Evolutionary conservation across 2,797 vertebrate species (phyloP).

Genomic region (Pipistrellus nathusii): DNA sequence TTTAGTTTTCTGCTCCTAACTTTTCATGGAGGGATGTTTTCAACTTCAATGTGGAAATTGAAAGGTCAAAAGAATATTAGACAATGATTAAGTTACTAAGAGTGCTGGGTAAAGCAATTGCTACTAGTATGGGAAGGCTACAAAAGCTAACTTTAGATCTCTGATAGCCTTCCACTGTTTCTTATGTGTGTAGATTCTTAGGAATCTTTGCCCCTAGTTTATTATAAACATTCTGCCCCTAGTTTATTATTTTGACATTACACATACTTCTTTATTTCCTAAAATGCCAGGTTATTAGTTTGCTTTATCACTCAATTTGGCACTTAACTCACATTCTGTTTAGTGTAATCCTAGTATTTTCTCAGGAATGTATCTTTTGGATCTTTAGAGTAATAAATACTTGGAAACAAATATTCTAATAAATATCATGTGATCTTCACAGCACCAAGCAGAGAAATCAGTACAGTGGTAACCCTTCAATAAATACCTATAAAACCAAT

Average conservation of each 20-base stretch:
- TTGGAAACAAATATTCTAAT: background rate
- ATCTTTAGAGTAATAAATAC: background rate
- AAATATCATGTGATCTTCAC: background rate
- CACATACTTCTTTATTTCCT: background rate
- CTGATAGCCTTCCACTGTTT: background rate
- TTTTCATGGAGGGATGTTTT: constrained; percentile 58
- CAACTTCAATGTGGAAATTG: constrained; percentile 21
- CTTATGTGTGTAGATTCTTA: background rate
- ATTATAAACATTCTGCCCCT: background rate
- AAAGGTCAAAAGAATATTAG: constrained; percentile 40
- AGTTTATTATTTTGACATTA: background rate
- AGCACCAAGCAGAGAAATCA: background rate
- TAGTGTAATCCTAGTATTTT: background rate
- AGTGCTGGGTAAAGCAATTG: background rate
- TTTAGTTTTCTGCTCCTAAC: constrained; percentile 40
- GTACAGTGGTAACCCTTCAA: background rate
- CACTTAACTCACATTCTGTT: background rate
- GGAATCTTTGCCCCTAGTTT: background rate
- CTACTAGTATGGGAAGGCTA: background rate
- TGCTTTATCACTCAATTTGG: background rate
- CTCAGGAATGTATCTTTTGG: background rate
- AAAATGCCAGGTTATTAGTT: background rate
- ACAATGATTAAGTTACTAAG: background rate
- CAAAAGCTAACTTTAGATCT: background rate
- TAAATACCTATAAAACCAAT: background rate